phyloP scores from a whole-genome alignment of 2,797 vertebrate species.

The Sebastes iracundus region DNA sequence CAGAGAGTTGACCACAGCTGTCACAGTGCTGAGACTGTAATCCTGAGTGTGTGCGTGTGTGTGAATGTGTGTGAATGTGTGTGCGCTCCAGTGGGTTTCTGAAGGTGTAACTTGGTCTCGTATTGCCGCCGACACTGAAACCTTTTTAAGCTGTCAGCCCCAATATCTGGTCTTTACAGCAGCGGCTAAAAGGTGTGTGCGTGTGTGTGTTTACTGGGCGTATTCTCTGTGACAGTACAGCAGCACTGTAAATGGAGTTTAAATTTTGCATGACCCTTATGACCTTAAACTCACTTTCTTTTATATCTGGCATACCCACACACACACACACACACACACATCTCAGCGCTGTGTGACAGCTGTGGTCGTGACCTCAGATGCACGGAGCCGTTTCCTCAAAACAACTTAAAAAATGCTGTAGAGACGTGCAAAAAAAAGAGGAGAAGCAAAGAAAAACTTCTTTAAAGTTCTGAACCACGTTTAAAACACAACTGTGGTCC shows the following conservation, averaged over 20 bases:
- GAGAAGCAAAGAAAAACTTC: too few species aligned
- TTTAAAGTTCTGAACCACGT: too few species aligned
- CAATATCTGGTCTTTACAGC: slow-evolving; percentile 57
- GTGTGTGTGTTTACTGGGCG: slow-evolving; percentile 14
- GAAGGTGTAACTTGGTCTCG: slow-evolving; percentile 45
- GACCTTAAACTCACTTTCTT: slow-evolving; percentile 46
- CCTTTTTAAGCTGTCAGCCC: slow-evolving; percentile 70
- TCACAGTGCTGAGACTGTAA: slow-evolving; percentile 36
- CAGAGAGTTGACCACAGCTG: slow-evolving; percentile 58
- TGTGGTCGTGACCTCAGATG: too few species aligned
- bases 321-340: background rate
- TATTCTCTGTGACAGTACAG: slow-evolving; percentile 42
- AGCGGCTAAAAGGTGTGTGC: slow-evolving; percentile 16
- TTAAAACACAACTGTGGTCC: too few species aligned
- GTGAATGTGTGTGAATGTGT: background rate
- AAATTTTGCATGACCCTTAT: slow-evolving; percentile 53
- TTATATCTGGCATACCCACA: background rate
- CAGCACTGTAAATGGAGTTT: slow-evolving; percentile 55
- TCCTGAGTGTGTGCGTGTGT: background rate
- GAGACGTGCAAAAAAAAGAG: too few species aligned
- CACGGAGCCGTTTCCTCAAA: too few species aligned
- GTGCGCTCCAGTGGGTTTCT: slow-evolving; percentile 31
- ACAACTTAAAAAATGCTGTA: background rate
- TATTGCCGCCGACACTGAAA: slow-evolving; percentile 49
- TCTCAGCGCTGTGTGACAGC: too few species aligned